Evolutionary conservation across 2,113 vertebrate species (phyloP).

Genomic region (Petrocephalus microphthalmus): DNA sequence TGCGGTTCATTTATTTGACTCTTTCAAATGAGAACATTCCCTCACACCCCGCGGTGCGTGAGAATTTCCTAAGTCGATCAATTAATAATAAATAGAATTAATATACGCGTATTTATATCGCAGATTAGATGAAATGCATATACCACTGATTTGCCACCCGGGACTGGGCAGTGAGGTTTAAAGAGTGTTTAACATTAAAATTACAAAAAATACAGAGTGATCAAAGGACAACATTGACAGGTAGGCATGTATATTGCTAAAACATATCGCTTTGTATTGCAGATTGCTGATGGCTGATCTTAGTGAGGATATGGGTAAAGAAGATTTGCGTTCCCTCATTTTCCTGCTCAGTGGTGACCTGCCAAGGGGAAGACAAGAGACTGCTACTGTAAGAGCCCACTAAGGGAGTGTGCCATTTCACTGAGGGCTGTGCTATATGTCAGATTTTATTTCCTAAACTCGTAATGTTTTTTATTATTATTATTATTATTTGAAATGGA

Average conservation of each 20-base stretch:
- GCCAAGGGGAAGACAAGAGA: conserved; percentile 57
- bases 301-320: conserved; percentile 66
- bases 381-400: conserved; percentile 62
- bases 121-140: not conserved
- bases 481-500: not conserved
- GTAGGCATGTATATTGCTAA: not conserved
- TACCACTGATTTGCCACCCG: not conserved
- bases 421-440: not conserved
- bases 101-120: not conserved
- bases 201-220: not conserved
- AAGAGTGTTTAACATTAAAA: too few relatives aligned
- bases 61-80: not conserved
- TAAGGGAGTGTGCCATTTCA: not conserved
- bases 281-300: conserved; percentile 79
- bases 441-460: not conserved
- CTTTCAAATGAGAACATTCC: not conserved
- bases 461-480: not conserved
- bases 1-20: not conserved
- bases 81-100: not conserved
- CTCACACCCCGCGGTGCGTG: too few relatives aligned
- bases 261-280: conserved; percentile 10
- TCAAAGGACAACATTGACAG: not conserved
- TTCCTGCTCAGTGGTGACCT: conserved; percentile 66
- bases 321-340: conserved; percentile 66
- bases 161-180: too few relatives aligned